Evolutionary conservation across 2,888 invertebrate species (phyloP).

Genomic region (Norana najaformis): DNA sequence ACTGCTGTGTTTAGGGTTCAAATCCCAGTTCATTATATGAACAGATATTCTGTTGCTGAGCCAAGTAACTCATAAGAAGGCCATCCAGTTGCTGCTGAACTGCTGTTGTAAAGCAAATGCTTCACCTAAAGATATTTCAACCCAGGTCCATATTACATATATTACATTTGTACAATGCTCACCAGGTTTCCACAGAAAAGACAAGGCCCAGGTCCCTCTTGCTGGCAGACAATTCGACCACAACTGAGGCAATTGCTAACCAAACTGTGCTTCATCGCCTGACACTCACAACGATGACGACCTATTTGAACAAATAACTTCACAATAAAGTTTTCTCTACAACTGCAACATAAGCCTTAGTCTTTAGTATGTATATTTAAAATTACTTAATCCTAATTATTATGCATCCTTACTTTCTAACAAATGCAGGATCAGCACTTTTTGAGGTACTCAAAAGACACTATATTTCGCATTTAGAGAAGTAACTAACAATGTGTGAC

Average conservation of each 20-base stretch:
- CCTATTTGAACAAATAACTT: constrained; percentile 65
- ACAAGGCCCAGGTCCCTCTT: constrained; percentile 96
- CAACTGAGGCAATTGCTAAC: constrained; percentile 91
- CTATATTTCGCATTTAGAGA: background rate
- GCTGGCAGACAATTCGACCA: constrained; percentile 89
- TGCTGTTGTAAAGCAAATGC: too few species aligned
- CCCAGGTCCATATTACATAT: background rate
- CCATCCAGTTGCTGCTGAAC: too few species aligned
- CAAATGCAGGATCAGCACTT: background rate
- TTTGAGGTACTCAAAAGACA: background rate
- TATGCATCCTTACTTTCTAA: background rate
- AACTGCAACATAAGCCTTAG: background rate
- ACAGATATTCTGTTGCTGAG: too few species aligned
- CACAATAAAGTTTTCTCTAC: background rate
- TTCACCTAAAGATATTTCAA: too few species aligned
- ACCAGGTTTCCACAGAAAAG: constrained; percentile 87
- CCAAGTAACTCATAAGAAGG: too few species aligned
- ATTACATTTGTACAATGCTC: constrained; percentile 46
- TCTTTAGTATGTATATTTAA: background rate
- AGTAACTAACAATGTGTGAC: background rate
- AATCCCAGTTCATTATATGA: too few species aligned
- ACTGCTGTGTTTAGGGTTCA: too few species aligned
- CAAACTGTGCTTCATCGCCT: constrained; percentile 84
- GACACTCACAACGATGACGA: constrained; percentile 85
- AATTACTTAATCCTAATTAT: background rate